Base-by-base conservation (phyloP, 2,113 vertebrate species). In the Xiphophorus hellerii region DNA sequence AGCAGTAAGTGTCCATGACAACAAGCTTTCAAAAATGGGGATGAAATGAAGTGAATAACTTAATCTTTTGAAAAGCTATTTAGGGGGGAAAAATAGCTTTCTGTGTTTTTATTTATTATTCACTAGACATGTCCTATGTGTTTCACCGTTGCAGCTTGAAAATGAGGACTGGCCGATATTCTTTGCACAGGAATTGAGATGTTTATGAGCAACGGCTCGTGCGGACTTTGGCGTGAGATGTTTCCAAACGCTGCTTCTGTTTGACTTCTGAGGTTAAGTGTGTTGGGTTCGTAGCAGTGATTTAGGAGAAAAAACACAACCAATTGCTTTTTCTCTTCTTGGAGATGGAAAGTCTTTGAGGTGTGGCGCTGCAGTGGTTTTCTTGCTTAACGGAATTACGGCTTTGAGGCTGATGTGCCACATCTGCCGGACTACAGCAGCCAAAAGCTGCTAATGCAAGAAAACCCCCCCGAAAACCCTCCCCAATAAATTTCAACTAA, bases 21-120 rank as follows among this genome's bases (percentile, higher is more conserved):
- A 81, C 80, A 75, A 88, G 66, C 83, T 79, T 81, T 90, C 68
- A 51, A 60, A 81, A 83, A 17, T 80, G 65, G 77, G 37, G 83
- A 87, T 69, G 71, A 75, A 86, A 84, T 63, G 73, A 66, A 88
- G 83, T 79, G 85, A 78, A 84, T 60, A 29, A 86, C 81, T 88
- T 81, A 87, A 82, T 84, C 85, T 78, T 88, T 76, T 83, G 77
- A 84, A 76, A 60, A 80, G 77, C 81, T 73, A 62, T 83, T 84
- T 76, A 30, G 75, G 69, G 35, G 10, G 2, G 11, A 11, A 71
- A 70, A 81, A 65, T 71, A 44, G 70, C 67, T 76, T 81, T 79
- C 60, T 35, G 65, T 37, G 9, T 25, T 64, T 22, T 62, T 25
- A 30, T 30, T 30, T 30, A 30, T 54, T 20, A 5, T 51, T 5